Base-by-base conservation (phyloP, 2,888 invertebrate species). In the Pristionchus exspectatus region DNA sequence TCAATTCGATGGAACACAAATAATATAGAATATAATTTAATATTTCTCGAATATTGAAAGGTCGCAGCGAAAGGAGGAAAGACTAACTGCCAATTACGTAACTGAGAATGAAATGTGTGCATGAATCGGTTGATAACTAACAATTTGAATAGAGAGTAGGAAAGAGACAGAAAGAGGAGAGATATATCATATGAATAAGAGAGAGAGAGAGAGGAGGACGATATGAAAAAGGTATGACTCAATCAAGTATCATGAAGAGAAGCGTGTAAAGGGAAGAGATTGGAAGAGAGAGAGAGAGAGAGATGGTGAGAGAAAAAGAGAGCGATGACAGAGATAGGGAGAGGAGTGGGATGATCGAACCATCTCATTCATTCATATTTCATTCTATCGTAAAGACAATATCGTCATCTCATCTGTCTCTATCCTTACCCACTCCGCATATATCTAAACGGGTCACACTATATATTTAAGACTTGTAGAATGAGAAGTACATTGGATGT, bases 191-290 rank as follows among this genome's bases (percentile, higher is more conserved):
- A 50, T 33, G 44, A 56, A 50, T 24, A n/a, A 24, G 54, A 27
- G 83, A 83, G n/a, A 3, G 83, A 83, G 74, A 54, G n/a, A n/a
- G n/a, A n/a, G n/a, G n/a, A 77, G 44, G 50, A n/a, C n/a, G n/a
- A 56, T 12, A 44, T 44, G 54, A 30, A 89, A 89, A 38, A 63
- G 50, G 50, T 33, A 84, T 81, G 54, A 85, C 38, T 44, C 56
- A 69, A 56, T 74, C 50, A 16, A 85, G 59, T 56, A 77, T 72
- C 56, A 63, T 44, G 81, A 89, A 59, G 56, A 33, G 44, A 69
- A 44, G 69, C 44, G 63, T 74, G 81, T 27, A 56, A 44, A 72
- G 38, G 69, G 88, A 87, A 72, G 66, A 7, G 59, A 77, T 21
- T 38, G 24, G 74, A 33, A 10, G n/a, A 30, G 30, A 72, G 81